phyloP scores from a whole-genome alignment of 2,888 invertebrate genomes.

The Polyploca ridens region DNA sequence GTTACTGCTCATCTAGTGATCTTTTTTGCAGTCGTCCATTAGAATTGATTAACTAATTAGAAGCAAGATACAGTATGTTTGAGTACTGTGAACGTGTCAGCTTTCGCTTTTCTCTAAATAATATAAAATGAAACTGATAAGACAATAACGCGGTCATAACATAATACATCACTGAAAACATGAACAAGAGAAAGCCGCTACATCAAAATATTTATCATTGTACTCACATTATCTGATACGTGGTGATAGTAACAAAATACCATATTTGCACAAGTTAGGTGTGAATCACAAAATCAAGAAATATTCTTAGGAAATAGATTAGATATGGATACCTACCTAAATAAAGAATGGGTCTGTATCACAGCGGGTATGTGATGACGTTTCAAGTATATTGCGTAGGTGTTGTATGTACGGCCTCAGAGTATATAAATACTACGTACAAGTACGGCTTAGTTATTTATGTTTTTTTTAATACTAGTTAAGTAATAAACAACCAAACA shows the following conservation, averaged over 20 bases:
- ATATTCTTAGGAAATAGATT: constrained; percentile 11
- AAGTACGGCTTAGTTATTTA: too few species aligned
- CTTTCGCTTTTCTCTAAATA: too few species aligned
- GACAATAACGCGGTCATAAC: background rate
- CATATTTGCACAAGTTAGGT: constrained; percentile 7
- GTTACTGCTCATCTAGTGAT: too few species aligned
- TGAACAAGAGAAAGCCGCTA: constrained; percentile 1
- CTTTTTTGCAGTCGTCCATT: too few species aligned
- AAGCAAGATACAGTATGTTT: too few species aligned
- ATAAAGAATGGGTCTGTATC: background rate
- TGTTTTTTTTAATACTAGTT: too few species aligned
- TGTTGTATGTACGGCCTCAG: too few species aligned
- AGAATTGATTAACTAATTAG: too few species aligned
- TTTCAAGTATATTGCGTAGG: too few species aligned
- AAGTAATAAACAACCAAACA: too few species aligned
- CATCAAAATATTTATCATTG: background rate
- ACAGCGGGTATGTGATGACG: background rate
- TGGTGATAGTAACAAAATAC: background rate
- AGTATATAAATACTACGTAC: too few species aligned
- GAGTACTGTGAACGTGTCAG: too few species aligned
- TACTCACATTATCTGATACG: background rate
- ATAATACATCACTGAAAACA: background rate
- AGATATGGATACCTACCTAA: background rate
- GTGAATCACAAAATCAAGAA: constrained; percentile 11
- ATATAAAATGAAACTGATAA: background rate